Evolutionary conservation across 2,797 vertebrate genomes (phyloP), one percentile per base, ranked within the genome.

Genomic region (Chlorospingus flavigularis): DNA sequence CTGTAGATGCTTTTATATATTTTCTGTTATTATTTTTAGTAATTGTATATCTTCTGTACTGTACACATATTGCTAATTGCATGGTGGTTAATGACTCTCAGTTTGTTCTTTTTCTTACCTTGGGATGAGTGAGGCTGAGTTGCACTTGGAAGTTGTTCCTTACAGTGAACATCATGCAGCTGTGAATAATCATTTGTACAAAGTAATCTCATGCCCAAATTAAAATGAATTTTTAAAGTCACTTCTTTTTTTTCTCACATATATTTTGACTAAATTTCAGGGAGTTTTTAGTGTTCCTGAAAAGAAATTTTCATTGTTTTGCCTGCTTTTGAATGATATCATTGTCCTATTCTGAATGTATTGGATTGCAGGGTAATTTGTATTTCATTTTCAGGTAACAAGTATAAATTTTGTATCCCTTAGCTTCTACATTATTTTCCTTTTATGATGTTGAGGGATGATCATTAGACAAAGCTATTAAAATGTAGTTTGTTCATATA

Each of bases 261-360:
- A 10, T 19, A 2, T 47, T 74, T 7, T 42, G 39, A 45, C 15
- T 55, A 73, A 35, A 77, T 74, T 80, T 60, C 42, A 73, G 11
- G 7, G 19, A 10, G 0, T 47, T 75, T 39, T 33, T 17, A 0
- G 6, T 3, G 1, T 48, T 81, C 7, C 73, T 75, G 30, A 31
- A 26, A 77, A 79, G 1, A 35, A 61, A 2, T 30, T 83, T 62
- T n/a, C 47, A 11, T 30, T 67, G 5, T 6, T 80, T 80, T 60
- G 1, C 10, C 6, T 92, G 8, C 5, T 35, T 72, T 76, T 48
- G 47, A 28, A 13, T 63, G 13, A 21, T 58, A 16, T 17, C 19
- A 0, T 85, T 78, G 37, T 68, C 4, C 42, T 74, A 5, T 48
- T 77, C 26, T 72, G 75, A 28, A 35, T 72, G 25, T 53, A 16